Base-by-base conservation (phyloP, 2,113 vertebrate species). In the Ovibos moschatus region DNA sequence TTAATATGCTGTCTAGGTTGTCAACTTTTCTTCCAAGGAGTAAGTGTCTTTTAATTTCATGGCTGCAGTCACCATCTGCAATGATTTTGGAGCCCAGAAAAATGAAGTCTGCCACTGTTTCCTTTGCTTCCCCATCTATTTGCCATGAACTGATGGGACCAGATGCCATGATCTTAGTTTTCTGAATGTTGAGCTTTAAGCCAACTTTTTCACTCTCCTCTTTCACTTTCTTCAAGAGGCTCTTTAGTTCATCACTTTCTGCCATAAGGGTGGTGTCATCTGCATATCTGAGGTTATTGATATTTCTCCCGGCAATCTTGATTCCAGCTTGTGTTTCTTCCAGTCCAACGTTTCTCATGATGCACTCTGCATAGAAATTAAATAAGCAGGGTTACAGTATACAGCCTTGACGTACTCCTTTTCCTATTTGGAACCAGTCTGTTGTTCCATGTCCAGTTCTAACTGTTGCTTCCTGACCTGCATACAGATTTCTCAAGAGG, bases 241-340 rank as follows among this genome's bases (percentile, higher is more conserved):
- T 62, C 6, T 62, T 30, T 30, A 30, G 60, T 15, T 62, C 60
- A 30, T 62, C 6, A 7, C 5, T 62, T 30, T 62, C 2, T 0
- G 60, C 13, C 28, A n/a, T 64, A 17, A 67, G 33, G 16, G 16
- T 17, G 15, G 62, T 67, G 62, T 67, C 62, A 67, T n/a, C 62
- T 67, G 62, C 16, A n/a, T 67, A n/a, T 67, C 33, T 67, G 7
- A 67, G 33, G 62, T 67, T 19, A 67, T 5, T 67, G 4, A 67
- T 67, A 67, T 0, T n/a, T 67, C 62, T 67, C 62, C 33, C 0
- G 0, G 16, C 1, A 67, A 67, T 67, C 62, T 67, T n/a, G 62
- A 67, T 67, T 19, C 7, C 33, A 67, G 16, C 33, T 67, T 67
- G 33, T n/a, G 33, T 2, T n/a, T 67, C 33, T 3, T 67, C 2